These are phyloP conservation scores for Nasua narica DNA, from an alignment of 2,797 vertebrate genomes.

Conservation along the genomic window DNA sequence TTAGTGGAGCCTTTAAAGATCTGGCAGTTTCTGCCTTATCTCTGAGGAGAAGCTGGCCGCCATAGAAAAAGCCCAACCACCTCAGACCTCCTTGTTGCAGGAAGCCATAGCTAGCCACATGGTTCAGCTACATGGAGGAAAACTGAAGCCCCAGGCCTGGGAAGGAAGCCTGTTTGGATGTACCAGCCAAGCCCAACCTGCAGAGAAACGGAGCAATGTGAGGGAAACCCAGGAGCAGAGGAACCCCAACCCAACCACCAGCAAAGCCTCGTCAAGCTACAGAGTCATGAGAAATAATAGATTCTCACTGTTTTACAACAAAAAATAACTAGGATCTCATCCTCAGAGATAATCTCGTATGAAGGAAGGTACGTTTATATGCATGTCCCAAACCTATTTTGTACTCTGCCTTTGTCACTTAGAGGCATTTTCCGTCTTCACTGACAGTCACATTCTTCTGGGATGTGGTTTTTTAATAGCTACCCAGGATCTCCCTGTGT, in stretches of 20 bases:
- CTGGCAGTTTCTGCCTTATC: neutral
- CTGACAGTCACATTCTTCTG: neutral
- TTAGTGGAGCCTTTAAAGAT: neutral
- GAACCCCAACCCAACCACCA: no score
- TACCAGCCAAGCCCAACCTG: neutral
- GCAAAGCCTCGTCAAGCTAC: neutral
- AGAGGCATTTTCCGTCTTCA: neutral
- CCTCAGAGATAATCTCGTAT: neutral
- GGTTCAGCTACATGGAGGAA: no score
- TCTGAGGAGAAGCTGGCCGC: neutral
- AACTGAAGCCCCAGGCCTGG: neutral
- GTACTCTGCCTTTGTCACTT: neutral
- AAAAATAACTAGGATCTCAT: neutral
- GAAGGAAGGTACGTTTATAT: accelerated
- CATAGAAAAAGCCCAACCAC: neutral
- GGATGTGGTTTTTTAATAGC: neutral
- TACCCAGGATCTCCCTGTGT: neutral
- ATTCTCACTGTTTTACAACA: neutral
- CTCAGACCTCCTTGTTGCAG: neutral
- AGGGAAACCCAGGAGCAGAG: neutral
- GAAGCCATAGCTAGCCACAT: neutral
- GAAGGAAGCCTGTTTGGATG: neutral
- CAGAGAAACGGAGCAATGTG: neutral
- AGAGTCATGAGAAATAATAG: neutral
- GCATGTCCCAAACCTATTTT: neutral